Evolutionary conservation across 2,888 invertebrate species (phyloP), one percentile per base, ranked within the genome.

Genomic region (Eupithecia insigniata): DNA sequence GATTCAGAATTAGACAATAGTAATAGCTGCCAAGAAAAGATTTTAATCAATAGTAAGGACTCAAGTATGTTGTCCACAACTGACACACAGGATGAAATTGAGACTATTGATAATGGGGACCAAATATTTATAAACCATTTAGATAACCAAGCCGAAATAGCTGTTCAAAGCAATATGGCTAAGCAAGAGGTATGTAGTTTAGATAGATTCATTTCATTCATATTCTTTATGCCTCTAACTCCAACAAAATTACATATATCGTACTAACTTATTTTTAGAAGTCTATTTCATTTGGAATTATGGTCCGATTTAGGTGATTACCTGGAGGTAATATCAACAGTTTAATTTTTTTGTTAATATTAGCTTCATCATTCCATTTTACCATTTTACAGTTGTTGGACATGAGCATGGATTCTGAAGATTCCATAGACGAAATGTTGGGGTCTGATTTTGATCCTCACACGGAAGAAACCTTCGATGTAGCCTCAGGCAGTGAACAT

Each of bases 401-500:
- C 83, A 87, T 75, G 87, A 86, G 75, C 77, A 83, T 70, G 85
- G 71, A 89, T 76, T 86, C 87, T 16, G 90, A 87, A 51, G 87
- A 85, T 71, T 86, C 85, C n/a, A 83, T 83, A 71, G 87, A 86
- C 32, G 86, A 85, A 26, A 66, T 70, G 68, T 43, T 60, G 82
- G 71, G 81, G 28, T 88, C 85, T 36, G 86, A 84, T 28, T 74
- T 75, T 43, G 88, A 85, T 62, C 83, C 81, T n/a, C 84, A 78
- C 70, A 83, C 82, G 55, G 88, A 87, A 73, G 90, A 92, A 75
- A 88, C 91, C 62, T 91, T 92, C 43, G 92, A 91, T 76, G 89
- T 93, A 75, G 85, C 89, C 75, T 92, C 92, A 26, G 92, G 92
- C 58, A 86, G 89, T 65, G 92, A 90, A 66, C 86, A 79, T 76